Evolutionary conservation across 2,113 vertebrate genomes (phyloP).

Genomic region (Vireo altiloquus): DNA sequence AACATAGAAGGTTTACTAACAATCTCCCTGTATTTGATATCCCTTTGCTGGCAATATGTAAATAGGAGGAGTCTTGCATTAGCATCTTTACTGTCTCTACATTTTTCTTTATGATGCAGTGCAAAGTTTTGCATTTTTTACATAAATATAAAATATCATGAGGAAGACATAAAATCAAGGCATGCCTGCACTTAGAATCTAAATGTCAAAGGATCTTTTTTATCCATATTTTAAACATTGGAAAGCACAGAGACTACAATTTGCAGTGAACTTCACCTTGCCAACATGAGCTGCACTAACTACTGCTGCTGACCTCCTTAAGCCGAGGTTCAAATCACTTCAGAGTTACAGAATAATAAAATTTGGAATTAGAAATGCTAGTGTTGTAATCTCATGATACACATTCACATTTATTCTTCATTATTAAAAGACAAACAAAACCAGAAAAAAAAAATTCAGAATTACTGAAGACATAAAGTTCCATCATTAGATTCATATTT

Average conservation of each 20-base stretch:
- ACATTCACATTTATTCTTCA: neutral
- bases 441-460: neutral
- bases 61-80: neutral
- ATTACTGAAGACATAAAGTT: neutral
- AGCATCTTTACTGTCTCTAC: neutral
- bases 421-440: neutral
- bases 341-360: neutral
- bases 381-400: neutral
- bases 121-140: neutral
- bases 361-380: neutral
- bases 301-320: neutral
- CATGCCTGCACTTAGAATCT: neutral
- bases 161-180: neutral
- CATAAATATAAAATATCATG: neutral
- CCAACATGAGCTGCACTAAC: neutral
- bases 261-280: neutral
- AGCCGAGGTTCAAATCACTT: accelerated
- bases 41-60: neutral
- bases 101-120: neutral
- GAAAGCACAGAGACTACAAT: neutral
- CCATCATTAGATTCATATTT: accelerated
- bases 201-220: neutral
- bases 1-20: neutral
- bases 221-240: neutral
- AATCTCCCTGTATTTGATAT: neutral